Conservation (phyloP, 2,113 vertebrate genomes). For the Ascaphus truei region DNA sequence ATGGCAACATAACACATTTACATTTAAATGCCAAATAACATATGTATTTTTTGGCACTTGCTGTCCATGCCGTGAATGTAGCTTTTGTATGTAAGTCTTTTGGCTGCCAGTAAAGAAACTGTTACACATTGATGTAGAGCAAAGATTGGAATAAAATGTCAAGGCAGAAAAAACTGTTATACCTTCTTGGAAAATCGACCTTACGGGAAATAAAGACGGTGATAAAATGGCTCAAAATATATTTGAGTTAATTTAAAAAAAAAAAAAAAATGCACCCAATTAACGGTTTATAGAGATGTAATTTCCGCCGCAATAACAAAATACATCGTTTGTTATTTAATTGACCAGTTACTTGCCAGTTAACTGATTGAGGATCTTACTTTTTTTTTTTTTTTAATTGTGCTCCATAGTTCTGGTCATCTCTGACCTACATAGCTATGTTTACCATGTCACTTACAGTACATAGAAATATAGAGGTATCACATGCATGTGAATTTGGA, state of each 20-base stretch:
- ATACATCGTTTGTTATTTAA: too few relatives aligned
- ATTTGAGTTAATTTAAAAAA: too few relatives aligned
- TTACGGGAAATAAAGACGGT: not conserved
- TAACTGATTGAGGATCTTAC: too few relatives aligned
- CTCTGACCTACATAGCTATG: not conserved
- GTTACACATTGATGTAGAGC: slow-evolving; percentile 52
- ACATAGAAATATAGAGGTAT: not conserved
- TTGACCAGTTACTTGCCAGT: too few relatives aligned
- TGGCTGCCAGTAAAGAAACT: slow-evolving; percentile 50
- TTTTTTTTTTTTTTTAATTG: too few relatives aligned
- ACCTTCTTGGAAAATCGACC: slow-evolving; percentile 33
- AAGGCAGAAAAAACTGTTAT: slow-evolving; percentile 46
- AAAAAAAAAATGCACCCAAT: too few relatives aligned
- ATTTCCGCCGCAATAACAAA: too few relatives aligned
- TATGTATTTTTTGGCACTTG: slow-evolving; percentile 60
- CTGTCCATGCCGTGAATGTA: slow-evolving; percentile 51
- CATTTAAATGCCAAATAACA: slow-evolving; percentile 48
- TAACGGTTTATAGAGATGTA: too few relatives aligned
- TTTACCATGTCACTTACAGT: not conserved
- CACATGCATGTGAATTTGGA: not conserved
- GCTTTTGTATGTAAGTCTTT: slow-evolving; percentile 53
- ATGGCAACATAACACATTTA: slow-evolving; percentile 44
- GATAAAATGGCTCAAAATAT: too few relatives aligned
- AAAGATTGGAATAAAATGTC: slow-evolving; percentile 48
- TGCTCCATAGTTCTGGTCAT: too few relatives aligned